phyloP scores from a whole-genome alignment of 2,888 invertebrate genomes.

The Pomacea canaliculata region DNA sequence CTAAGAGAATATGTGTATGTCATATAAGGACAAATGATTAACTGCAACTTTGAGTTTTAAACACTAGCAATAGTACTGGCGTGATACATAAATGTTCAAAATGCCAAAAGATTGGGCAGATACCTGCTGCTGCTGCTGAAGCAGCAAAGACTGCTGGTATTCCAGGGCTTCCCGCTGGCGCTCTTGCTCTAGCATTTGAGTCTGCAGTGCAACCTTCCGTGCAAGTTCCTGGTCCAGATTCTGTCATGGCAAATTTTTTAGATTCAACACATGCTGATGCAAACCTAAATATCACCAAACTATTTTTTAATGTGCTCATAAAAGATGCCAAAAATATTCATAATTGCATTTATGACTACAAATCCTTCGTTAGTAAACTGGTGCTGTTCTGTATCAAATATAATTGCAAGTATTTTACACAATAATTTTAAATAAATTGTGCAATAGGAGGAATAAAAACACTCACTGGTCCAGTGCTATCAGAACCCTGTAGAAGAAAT shows the following conservation, averaged over 20 bases:
- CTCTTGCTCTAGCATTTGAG: conserved; percentile 47
- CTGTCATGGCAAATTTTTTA: too few species aligned
- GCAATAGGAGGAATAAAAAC: too few species aligned
- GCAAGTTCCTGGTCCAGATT: conserved; percentile 49
- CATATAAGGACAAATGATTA: background rate
- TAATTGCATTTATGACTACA: background rate
- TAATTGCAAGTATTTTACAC: background rate
- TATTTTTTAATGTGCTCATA: background rate
- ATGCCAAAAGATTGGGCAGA: background rate
- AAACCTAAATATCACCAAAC: background rate
- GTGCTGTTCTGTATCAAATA: too few species aligned
- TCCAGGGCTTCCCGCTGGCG: conserved; percentile 36
- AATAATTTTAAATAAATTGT: too few species aligned
- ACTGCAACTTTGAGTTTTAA: too few species aligned
- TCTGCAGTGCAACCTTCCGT: conserved; percentile 56
- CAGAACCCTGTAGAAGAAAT: background rate
- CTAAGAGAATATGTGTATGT: background rate
- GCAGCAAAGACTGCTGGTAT: conserved; percentile 22
- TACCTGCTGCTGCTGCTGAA: conserved; percentile 34
- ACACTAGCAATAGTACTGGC: too few species aligned
- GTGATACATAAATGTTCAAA: background rate
- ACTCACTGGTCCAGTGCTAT: too few species aligned
- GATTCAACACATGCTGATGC: too few species aligned
- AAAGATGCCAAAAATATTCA: background rate
- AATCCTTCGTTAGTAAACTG: too few species aligned